Evolutionary conservation across 2,888 invertebrate species (phyloP).

Genomic region (Abrostola tripartita): DNA sequence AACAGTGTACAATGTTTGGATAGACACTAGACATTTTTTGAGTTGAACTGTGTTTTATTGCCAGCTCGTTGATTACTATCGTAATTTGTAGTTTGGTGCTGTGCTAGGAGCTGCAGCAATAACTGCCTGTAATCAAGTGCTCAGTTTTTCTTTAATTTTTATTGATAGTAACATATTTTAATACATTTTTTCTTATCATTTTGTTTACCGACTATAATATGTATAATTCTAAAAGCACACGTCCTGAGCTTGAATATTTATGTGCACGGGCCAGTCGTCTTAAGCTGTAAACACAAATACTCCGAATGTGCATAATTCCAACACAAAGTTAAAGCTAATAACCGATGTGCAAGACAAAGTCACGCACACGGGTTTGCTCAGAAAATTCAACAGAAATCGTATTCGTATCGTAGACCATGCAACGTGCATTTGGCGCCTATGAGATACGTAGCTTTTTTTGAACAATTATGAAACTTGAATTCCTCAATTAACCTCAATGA

Average conservation of each 20-base stretch:
- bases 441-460: conserved; percentile 81
- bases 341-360: conserved; percentile 49
- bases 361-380: conserved; percentile 62
- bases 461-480: conserved; percentile 82
- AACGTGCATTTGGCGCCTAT: conserved; percentile 85
- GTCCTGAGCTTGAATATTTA: conserved; percentile 28
- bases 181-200: too few species aligned
- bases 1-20: background rate
- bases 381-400: conserved; percentile 72
- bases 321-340: conserved; percentile 47
- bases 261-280: conserved; percentile 16
- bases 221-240: too few species aligned
- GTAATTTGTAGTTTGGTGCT: too few species aligned
- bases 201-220: too few species aligned
- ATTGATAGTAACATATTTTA: too few species aligned
- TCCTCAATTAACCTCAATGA: conserved; percentile 63
- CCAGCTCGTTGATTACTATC: too few species aligned
- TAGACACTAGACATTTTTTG: too few species aligned
- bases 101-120: too few species aligned
- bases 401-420: conserved; percentile 74
- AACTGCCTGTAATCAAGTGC: too few species aligned
- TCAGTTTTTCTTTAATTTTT: too few species aligned
- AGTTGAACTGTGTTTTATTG: too few species aligned
- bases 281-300: conserved; percentile 37
- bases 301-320: conserved; percentile 39